phyloP scores from a whole-genome alignment of 2,888 invertebrate genomes.

The Aelia acuminata region DNA sequence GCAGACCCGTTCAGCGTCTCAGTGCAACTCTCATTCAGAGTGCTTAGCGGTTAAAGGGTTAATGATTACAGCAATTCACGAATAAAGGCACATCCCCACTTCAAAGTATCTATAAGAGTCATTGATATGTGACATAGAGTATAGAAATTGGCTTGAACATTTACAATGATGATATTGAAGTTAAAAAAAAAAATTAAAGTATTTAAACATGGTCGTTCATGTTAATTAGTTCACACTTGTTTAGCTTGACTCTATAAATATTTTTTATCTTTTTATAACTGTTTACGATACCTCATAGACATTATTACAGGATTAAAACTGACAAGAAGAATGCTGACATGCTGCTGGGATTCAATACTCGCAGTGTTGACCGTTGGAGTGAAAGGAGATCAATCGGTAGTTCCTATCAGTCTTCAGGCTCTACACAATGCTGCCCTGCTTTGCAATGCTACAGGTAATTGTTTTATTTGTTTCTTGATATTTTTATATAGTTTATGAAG shows the following conservation, averaged over 20 bases:
- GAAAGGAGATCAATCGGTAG: conserved; percentile 62
- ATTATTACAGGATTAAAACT: conserved; percentile 69
- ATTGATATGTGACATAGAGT: too few relatives aligned
- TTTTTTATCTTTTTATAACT: neutral
- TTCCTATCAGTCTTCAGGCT: conserved; percentile 81
- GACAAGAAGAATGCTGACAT: conserved; percentile 80
- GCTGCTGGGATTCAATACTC: conserved; percentile 93
- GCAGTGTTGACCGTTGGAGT: conserved; percentile 75
- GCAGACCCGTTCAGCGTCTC: too few relatives aligned
- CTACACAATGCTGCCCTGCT: conserved; percentile 92
- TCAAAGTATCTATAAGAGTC: too few relatives aligned
- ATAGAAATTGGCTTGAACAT: too few relatives aligned
- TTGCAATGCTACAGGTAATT: conserved; percentile 84
- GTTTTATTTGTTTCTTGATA: conserved; percentile 8
- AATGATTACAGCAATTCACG: too few relatives aligned
- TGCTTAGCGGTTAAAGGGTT: too few relatives aligned
- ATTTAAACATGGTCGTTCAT: neutral
- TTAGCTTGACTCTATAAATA: neutral
- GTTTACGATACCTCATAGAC: neutral
- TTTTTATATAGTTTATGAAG: neutral
- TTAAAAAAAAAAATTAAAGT: conserved; percentile 68
- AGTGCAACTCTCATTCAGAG: too few relatives aligned
- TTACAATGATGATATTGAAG: too few relatives aligned
- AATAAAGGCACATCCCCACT: too few relatives aligned
- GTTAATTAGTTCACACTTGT: neutral